These are phyloP conservation scores for Marcusenius ussheri DNA, from an alignment of 2,113 vertebrate species.

Conservation along the genomic window DNA sequence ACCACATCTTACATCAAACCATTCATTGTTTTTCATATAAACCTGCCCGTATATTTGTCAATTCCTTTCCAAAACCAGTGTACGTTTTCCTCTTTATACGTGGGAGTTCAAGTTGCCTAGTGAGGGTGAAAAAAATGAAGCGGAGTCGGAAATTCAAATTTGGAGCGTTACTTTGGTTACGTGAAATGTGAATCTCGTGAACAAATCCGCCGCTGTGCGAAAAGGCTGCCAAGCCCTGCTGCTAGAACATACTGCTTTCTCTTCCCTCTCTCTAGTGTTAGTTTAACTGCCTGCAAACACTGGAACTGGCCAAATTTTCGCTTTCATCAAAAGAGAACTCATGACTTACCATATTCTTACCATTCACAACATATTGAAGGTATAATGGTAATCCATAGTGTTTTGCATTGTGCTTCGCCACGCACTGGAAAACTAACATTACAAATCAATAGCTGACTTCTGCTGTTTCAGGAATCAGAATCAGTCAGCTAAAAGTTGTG, in stretches of 20 bases:
- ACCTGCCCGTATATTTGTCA: slow-evolving; percentile 20
- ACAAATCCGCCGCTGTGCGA: slow-evolving; percentile 39
- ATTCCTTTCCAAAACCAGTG: slow-evolving; percentile 42
- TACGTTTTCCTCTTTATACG: slow-evolving; percentile 42
- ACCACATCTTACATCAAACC: not conserved
- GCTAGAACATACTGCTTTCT: not conserved
- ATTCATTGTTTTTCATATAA: not conserved
- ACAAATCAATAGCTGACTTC: not conserved
- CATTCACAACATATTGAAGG: not conserved
- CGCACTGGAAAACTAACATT: not conserved
- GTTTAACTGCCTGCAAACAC: not conserved
- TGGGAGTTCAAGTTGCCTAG: slow-evolving; percentile 39
- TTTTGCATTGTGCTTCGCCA: not conserved
- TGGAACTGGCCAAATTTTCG: not conserved
- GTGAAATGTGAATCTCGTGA: slow-evolving; percentile 41
- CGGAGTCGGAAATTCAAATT: slow-evolving; percentile 54
- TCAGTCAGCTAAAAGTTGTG: not conserved
- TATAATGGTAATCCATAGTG: not conserved
- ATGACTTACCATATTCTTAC: not conserved
- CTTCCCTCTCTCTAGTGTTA: not conserved
- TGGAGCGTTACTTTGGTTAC: slow-evolving; percentile 22
- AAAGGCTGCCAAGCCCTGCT: not conserved
- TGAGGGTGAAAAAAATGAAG: slow-evolving; percentile 38
- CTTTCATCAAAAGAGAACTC: not conserved
- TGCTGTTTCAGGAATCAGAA: not conserved